phyloP scores from a whole-genome alignment of 2,888 invertebrate species.

The Pandemis corylana region DNA sequence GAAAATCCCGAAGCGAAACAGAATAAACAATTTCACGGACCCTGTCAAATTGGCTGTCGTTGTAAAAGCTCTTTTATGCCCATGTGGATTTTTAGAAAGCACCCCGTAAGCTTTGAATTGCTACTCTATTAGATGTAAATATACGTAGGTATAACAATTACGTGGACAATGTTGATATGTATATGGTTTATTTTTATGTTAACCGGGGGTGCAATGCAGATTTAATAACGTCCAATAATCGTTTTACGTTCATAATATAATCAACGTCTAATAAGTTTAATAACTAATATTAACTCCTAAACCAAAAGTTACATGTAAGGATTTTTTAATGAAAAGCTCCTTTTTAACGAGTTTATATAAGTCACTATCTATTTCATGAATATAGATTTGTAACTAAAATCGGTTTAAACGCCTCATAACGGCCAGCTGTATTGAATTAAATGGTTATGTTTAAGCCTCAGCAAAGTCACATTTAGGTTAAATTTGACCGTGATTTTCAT shows the following conservation, averaged over 20 bases:
- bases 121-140: background rate
- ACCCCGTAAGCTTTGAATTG: constrained; percentile 5
- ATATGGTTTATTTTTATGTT: too few relatives aligned
- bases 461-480: constrained; percentile 45
- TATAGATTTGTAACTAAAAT: background rate
- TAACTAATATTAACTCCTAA: too few relatives aligned
- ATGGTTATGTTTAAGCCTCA: background rate
- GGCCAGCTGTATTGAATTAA: background rate
- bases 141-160: background rate
- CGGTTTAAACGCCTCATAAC: background rate
- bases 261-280: too few relatives aligned
- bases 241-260: too few relatives aligned
- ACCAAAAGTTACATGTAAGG: too few relatives aligned
- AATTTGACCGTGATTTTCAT: constrained; percentile 48
- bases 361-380: background rate
- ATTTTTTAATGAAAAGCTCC: too few relatives aligned
- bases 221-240: too few relatives aligned
- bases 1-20: constrained; percentile 34
- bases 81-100: constrained; percentile 22
- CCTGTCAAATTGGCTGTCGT: constrained; percentile 36
- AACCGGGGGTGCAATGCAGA: too few relatives aligned
- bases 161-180: background rate
- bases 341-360: too few relatives aligned
- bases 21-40: constrained; percentile 40
- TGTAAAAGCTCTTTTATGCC: constrained; percentile 30